Base-by-base conservation (phyloP, 2,888 invertebrate species). In the Exocentrus adspersus region DNA sequence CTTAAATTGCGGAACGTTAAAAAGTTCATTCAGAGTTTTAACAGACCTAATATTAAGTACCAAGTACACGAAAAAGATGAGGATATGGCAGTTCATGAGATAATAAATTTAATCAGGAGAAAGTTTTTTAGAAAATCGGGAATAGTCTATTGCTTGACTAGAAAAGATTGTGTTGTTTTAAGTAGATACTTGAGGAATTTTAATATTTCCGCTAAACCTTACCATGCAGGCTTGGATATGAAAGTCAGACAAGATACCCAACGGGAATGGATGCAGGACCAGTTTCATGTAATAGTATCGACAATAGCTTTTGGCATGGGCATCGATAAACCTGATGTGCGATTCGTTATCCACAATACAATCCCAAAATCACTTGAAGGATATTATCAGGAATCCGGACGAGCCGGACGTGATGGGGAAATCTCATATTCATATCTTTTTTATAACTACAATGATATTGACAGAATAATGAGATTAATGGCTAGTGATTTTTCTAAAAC, bases 261-360 rank as follows among this genome's bases (percentile, higher is more conserved):
- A 82, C 87, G 90, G 1, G 87, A 87, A 67, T 99, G 97, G 97
- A 87, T 95, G 71, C 89, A 90, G 9, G 94, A 95, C 78, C 88
- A 89, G 79, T 88, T 89, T 61, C 88, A 91, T 78, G 88, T 90
- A 76, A 94, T 98, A 57, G 97, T 97, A 77, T 98, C 98, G 0
- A 99, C 99, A 0, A 94, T 98, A 75, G 98, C 98, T 0, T 99
- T 99, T 85, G 96, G 96, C 24, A 98, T 99, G 98, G 98, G 98
- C 12, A 97, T 99, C 65, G 98, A 99, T 84, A 99, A 99, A 79
- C 94, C 98, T 1, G 95, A 98, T 85, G 93, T 98, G 7, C 90
- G 97, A 2, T 97, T 90, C 84, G 98, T 98, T 1, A 88, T 98
- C 59, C 98, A 98, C 82, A 94, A 92, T 82, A 92, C 95, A 2